Conservation (phyloP, 2,797 vertebrate species). For the Halcyon smyrnensis region DNA sequence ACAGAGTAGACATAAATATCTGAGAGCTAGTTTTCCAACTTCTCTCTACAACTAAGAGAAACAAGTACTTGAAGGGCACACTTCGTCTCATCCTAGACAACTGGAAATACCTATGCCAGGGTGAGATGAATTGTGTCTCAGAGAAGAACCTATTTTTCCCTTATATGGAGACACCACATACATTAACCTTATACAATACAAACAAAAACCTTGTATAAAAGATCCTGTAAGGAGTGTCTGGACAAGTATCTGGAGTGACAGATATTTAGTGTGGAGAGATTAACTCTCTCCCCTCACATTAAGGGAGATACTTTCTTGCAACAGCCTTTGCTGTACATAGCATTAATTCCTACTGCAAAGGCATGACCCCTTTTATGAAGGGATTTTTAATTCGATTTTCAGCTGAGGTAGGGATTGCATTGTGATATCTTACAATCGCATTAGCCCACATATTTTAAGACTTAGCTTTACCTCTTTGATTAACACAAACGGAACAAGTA, state of each 20-base stretch:
- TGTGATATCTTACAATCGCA: background rate
- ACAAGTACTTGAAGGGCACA: background rate
- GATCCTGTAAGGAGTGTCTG: background rate
- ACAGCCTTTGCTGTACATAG: background rate
- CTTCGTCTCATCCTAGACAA: background rate
- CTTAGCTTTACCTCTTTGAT: background rate
- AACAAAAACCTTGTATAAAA: background rate
- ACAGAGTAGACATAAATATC: constrained; percentile 9
- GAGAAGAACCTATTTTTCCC: background rate
- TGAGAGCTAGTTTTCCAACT: background rate
- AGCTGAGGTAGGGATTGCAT: background rate
- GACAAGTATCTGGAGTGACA: background rate
- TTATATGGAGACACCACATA: background rate
- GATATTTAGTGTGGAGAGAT: background rate
- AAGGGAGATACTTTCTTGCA: background rate
- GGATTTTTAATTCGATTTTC: background rate
- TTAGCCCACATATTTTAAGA: background rate
- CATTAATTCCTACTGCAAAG: background rate
- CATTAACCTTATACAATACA: background rate
- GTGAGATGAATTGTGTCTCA: background rate
- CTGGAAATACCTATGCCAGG: background rate
- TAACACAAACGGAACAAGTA: background rate
- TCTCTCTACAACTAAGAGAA: background rate
- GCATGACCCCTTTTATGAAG: background rate
- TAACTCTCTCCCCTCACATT: background rate